These are phyloP conservation scores for Torymus texanus DNA, from an alignment of 2,888 invertebrate genomes.

Conservation along the genomic window DNA sequence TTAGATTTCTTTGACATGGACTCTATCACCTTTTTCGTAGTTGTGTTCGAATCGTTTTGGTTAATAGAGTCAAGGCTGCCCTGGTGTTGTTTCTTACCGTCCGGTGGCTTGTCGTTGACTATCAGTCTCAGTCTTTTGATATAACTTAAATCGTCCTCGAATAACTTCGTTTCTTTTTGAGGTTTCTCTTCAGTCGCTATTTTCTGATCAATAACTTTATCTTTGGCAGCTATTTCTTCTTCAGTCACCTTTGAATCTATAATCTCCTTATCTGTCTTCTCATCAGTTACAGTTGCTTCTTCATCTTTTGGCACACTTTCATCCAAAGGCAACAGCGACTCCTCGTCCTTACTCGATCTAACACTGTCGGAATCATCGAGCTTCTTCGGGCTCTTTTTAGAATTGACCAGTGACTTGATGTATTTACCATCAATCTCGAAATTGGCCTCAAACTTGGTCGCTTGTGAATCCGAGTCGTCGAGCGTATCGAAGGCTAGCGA, in stretches of 20 bases:
- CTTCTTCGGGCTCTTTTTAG: constrained; percentile 68
- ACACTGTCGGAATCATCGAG: constrained; percentile 55
- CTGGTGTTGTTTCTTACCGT: constrained; percentile 53
- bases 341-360: constrained; percentile 43
- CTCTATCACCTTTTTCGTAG: constrained; percentile 52
- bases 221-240: too few relatives aligned
- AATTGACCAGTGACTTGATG: constrained; percentile 69
- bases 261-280: constrained; percentile 13
- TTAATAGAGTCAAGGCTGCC: constrained; percentile 68
- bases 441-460: constrained; percentile 55
- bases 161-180: constrained; percentile 35
- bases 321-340: background rate
- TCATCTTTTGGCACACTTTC: constrained; percentile 8
- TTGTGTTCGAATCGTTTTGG: constrained; percentile 55
- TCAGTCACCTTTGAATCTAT: too few relatives aligned
- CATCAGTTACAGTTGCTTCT: constrained; percentile 40
- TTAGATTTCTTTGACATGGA: constrained; percentile 71
- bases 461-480: constrained; percentile 43
- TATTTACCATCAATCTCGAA: constrained; percentile 72
- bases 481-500: constrained; percentile 8
- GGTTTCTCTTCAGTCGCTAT: constrained; percentile 28
- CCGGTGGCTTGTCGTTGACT: constrained; percentile 24
- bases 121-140: constrained; percentile 54
- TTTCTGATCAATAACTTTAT: too few relatives aligned
- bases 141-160: constrained; percentile 54